Evolutionary conservation across 1,140 invertebrate genomes (phyloP).

Genomic region (Orchesella cincta): DNA sequence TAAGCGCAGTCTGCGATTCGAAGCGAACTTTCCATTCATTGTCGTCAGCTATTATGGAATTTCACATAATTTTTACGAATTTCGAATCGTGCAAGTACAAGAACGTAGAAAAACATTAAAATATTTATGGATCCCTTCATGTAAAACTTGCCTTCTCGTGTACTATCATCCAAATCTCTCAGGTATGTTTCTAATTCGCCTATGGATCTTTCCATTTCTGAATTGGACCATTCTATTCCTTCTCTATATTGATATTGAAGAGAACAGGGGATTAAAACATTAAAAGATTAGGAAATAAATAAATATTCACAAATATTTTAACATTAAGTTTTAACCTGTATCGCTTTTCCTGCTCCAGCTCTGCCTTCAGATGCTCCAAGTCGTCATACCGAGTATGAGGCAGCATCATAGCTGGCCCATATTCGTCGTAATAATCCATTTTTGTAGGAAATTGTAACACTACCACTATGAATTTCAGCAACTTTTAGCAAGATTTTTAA

Average conservation of each 20-base stretch:
- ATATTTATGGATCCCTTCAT: neutral
- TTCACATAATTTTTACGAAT: constrained; percentile 28
- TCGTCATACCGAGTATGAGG: constrained; percentile 44
- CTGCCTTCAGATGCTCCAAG: constrained; percentile 48
- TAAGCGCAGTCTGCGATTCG: constrained; percentile 48
- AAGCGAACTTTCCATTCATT: constrained; percentile 52
- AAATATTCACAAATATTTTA: neutral
- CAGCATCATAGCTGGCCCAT: constrained; percentile 3
- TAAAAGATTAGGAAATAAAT: too few species aligned
- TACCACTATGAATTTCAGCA: too few species aligned
- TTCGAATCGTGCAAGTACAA: too few species aligned
- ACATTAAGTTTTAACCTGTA: constrained; percentile 38
- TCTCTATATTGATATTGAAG: constrained; percentile 46
- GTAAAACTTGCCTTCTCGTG: constrained; percentile 36
- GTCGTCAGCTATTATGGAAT: constrained; percentile 43
- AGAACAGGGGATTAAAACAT: too few species aligned
- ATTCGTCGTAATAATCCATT: neutral
- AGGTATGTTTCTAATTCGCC: constrained; percentile 48
- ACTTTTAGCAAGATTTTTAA: too few species aligned
- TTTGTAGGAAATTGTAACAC: too few species aligned
- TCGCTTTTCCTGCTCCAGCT: constrained; percentile 50
- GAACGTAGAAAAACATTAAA: neutral
- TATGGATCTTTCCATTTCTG: constrained; percentile 50
- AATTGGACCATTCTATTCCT: constrained; percentile 51
- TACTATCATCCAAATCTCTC: constrained; percentile 46